These are phyloP conservation scores for Onychomys torridus DNA, from an alignment of 2,797 vertebrate species.

Conservation along the genomic window DNA sequence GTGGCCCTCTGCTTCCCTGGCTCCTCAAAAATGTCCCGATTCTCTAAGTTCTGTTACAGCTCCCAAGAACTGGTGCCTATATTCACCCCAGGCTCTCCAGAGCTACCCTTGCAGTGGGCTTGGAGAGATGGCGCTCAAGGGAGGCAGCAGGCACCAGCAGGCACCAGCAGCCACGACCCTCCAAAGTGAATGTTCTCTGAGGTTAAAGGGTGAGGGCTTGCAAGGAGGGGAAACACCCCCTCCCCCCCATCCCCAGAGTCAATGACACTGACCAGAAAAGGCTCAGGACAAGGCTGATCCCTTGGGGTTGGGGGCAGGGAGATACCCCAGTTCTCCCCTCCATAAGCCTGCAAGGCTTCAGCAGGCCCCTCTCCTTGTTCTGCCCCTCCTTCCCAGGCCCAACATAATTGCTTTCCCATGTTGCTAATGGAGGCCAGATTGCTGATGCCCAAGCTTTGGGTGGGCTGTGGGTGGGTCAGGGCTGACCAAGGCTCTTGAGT, in stretches of 20 bases:
- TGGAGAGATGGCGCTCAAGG: not conserved
- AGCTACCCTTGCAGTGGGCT: not conserved
- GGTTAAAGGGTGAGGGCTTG: not conserved
- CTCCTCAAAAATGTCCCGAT: not conserved
- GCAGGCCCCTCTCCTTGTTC: slow-evolving; percentile 48
- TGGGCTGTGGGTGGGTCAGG: slow-evolving; percentile 72
- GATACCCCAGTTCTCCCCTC: slow-evolving; percentile 32
- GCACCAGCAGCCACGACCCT: slow-evolving; percentile 1
- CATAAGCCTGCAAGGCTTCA: slow-evolving; percentile 37
- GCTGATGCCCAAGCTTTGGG: slow-evolving; percentile 76
- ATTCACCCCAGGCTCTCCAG: slow-evolving; percentile 28
- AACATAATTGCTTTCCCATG: slow-evolving; percentile 82
- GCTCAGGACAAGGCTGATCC: not conserved
- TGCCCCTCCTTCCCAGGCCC: slow-evolving; percentile 63
- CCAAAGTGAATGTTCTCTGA: not conserved
- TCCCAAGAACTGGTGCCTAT: not conserved
- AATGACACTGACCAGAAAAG: not conserved
- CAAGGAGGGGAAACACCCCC: not conserved
- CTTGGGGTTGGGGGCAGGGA: slow-evolving; percentile 41
- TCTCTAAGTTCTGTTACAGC: slow-evolving; percentile 37
- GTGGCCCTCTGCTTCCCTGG: not conserved
- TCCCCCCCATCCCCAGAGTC: not conserved
- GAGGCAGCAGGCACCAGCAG: not conserved
- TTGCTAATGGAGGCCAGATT: slow-evolving; percentile 84
- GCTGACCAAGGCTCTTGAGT: slow-evolving; percentile 69